Percentiles rank a stretch among this genome's conserved stretches.
Conservation (phyloP, 2,797 vertebrate genomes). For the Antennarius maculatus region DNA sequence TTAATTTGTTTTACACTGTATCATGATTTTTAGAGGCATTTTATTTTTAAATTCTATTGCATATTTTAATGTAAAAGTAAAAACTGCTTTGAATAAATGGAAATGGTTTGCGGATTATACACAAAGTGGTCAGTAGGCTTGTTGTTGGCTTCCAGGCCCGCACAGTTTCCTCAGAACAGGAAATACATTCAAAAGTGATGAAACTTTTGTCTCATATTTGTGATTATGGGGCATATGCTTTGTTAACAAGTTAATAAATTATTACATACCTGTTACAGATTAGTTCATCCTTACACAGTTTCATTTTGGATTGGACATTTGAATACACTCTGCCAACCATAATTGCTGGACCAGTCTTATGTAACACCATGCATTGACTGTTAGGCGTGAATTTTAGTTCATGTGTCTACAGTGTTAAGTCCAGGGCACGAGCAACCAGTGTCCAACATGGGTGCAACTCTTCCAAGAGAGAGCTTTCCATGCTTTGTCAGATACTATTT, state of each 20-base stretch:
- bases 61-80: conserved; percentile 40
- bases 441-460: conserved; percentile 61
- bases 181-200: neutral
- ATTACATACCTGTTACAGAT: neutral
- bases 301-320: conserved; percentile 52
- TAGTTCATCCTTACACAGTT: conserved; percentile 24
- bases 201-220: neutral
- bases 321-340: conserved; percentile 46
- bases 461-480: conserved; percentile 75
- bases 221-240: neutral
- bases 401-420: conserved; percentile 56
- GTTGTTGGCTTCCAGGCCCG: neutral
- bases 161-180: neutral
- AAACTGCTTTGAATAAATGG: conserved; percentile 67
- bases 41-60: neutral
- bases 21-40: neutral
- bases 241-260: neutral
- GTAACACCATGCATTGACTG: conserved; percentile 68
- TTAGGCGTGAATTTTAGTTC: conserved; percentile 48
- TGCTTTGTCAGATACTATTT: conserved; percentile 80
- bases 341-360: conserved; percentile 61
- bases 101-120: conserved; percentile 47
- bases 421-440: conserved; percentile 39
- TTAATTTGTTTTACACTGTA: neutral
- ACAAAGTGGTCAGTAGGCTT: conserved; percentile 17